Conservation (phyloP, 2,113 vertebrate species). For the Eubucco bourcierii region DNA sequence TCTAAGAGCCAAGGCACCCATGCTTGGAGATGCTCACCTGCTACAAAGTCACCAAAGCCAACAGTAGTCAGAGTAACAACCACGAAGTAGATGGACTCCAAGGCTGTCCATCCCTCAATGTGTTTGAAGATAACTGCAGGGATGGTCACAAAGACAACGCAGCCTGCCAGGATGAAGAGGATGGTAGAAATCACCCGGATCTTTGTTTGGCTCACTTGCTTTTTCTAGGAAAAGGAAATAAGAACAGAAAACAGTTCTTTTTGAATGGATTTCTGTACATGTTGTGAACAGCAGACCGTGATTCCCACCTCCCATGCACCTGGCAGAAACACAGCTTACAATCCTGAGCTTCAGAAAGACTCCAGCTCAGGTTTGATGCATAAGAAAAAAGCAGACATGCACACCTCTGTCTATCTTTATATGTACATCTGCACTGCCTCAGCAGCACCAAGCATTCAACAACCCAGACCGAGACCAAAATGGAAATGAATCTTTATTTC, state of each 20-base stretch:
- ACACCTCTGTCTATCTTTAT: background rate
- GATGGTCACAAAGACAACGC: constrained; percentile 94
- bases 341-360: background rate
- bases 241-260: background rate
- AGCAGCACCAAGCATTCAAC: background rate
- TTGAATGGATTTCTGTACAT: background rate
- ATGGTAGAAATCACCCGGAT: constrained; percentile 97
- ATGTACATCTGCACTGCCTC: background rate
- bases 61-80: constrained; percentile 96
- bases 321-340: background rate
- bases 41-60: constrained; percentile 97
- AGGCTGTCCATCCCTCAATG: constrained; percentile 91
- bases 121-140: constrained; percentile 94
- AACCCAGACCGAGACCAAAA: background rate
- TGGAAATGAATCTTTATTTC: background rate
- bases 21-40: constrained; percentile 79
- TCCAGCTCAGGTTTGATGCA: background rate
- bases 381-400: background rate
- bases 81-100: constrained; percentile 98
- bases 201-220: constrained; percentile 96
- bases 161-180: constrained; percentile 94
- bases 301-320: background rate
- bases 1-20: background rate
- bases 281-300: background rate
- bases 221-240: constrained; percentile 83